These are phyloP conservation scores for Gryllus bimaculatus DNA, from an alignment of 1,140 invertebrate species.

Conservation along the genomic window DNA sequence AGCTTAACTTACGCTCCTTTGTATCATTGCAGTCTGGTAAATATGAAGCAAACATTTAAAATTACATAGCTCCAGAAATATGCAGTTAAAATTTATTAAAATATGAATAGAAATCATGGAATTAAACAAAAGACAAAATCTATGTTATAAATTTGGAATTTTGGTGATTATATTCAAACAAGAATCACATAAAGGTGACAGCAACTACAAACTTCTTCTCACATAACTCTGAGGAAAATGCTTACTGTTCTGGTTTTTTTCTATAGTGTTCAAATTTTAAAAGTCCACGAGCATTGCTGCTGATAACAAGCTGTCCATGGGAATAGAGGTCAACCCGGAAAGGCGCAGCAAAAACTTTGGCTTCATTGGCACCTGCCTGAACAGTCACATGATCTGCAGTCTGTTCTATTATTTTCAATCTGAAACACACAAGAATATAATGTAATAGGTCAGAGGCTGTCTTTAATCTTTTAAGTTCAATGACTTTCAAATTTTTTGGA, in stretches of 20 bases:
- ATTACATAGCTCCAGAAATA: not conserved
- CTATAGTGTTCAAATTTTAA: conserved; percentile 88
- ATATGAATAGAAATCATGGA: not conserved
- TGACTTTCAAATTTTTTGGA: not conserved
- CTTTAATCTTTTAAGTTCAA: not conserved
- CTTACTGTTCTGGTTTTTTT: conserved; percentile 50
- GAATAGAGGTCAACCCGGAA: conserved; percentile 79
- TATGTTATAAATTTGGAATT: not conserved
- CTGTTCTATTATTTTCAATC: conserved; percentile 40
- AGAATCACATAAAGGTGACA: conserved; percentile 2
- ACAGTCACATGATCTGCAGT: conserved; percentile 43
- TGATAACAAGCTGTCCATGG: conserved; percentile 57
- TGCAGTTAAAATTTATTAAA: not conserved
- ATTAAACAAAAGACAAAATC: not conserved
- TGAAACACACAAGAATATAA: conserved; percentile 26
- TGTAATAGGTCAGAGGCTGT: not conserved
- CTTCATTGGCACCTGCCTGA: conserved; percentile 55
- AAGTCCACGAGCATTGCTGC: conserved; percentile 79
- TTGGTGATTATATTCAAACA: not conserved
- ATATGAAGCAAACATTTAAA: not conserved
- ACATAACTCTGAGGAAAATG: conserved; percentile 9
- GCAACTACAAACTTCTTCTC: not conserved
- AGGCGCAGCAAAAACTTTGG: conserved; percentile 61
- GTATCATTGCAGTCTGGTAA: no score
- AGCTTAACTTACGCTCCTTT: no score